phyloP scores from a whole-genome alignment of 2,797 vertebrate genomes.

The Neomorphus geoffroyi region DNA sequence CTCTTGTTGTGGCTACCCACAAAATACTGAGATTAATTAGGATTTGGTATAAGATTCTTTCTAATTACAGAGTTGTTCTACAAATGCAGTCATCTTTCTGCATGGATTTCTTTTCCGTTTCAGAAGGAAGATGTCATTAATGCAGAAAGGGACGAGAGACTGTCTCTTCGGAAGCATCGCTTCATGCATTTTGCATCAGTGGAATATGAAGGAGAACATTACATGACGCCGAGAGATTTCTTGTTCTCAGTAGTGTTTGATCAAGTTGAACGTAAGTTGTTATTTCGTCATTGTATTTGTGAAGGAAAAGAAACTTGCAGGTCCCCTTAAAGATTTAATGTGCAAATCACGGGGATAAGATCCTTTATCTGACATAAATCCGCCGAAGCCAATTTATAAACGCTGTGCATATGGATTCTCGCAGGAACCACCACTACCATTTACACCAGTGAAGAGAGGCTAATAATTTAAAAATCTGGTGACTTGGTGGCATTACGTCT shows the following conservation, averaged over 20 bases:
- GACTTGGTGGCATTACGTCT: background rate
- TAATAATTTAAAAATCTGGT: background rate
- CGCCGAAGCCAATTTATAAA: background rate
- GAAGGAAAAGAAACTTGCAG: background rate
- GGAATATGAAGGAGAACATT: slow-evolving; percentile 86
- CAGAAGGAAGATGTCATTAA: slow-evolving; percentile 64
- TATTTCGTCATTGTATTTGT: background rate
- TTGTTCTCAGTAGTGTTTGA: slow-evolving; percentile 94
- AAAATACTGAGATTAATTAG: background rate
- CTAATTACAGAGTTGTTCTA: background rate
- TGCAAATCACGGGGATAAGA: background rate
- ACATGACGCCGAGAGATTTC: slow-evolving; percentile 98
- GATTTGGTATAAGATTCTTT: background rate
- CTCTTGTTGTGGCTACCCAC: background rate
- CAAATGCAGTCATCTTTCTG: background rate
- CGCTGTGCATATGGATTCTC: background rate
- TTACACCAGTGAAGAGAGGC: background rate
- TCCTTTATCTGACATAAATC: background rate
- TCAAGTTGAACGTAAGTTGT: slow-evolving; percentile 86
- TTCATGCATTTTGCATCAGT: slow-evolving; percentile 92
- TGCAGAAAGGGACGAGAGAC: slow-evolving; percentile 58
- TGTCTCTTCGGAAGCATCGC: slow-evolving; percentile 84
- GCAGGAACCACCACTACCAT: background rate
- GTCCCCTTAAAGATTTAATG: background rate
- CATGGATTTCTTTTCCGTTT: slow-evolving; percentile 40